Evolutionary conservation across 2,888 invertebrate species (phyloP).

Genomic region (Tetragonula carbonaria): DNA sequence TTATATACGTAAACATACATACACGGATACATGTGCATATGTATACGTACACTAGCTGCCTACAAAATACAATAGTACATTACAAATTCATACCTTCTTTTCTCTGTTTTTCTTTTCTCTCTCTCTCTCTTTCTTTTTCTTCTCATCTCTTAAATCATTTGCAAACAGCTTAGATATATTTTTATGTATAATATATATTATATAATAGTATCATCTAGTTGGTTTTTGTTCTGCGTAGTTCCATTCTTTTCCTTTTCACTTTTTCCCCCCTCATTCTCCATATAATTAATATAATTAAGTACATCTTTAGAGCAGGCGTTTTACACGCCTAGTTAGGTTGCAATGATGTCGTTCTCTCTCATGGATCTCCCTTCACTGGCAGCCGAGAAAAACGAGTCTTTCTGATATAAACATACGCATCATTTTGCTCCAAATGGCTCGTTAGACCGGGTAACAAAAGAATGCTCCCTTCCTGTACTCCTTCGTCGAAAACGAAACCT

Average conservation of each 20-base stretch:
- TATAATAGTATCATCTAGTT: constrained; percentile 74
- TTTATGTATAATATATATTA: constrained; percentile 72
- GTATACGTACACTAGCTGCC: constrained; percentile 77
- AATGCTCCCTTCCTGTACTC: constrained; percentile 30
- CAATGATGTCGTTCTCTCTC: constrained; percentile 56
- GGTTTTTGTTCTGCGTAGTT: constrained; percentile 70
- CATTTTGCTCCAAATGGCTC: constrained; percentile 50
- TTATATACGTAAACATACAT: constrained; percentile 68
- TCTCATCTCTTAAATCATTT: constrained; percentile 69
- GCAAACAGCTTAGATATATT: constrained; percentile 79
- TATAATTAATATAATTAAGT: constrained; percentile 77
- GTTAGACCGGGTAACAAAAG: constrained; percentile 56
- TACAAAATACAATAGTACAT: constrained; percentile 79
- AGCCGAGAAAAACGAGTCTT: constrained; percentile 36
- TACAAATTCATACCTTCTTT: constrained; percentile 73
- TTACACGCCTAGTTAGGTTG: constrained; percentile 66
- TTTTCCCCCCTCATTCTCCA: constrained; percentile 29
- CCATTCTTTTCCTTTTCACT: constrained; percentile 51
- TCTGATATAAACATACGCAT: constrained; percentile 23
- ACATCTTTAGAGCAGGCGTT: constrained; percentile 75
- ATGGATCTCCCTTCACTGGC: constrained; percentile 38
- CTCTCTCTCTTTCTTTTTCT: constrained; percentile 23
- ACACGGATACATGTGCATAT: constrained; percentile 68
- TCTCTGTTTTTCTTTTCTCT: constrained; percentile 51
- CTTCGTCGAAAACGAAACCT: constrained; percentile 9